Conservation (phyloP, 2,797 vertebrate species). For the Furcifer pardalis region DNA sequence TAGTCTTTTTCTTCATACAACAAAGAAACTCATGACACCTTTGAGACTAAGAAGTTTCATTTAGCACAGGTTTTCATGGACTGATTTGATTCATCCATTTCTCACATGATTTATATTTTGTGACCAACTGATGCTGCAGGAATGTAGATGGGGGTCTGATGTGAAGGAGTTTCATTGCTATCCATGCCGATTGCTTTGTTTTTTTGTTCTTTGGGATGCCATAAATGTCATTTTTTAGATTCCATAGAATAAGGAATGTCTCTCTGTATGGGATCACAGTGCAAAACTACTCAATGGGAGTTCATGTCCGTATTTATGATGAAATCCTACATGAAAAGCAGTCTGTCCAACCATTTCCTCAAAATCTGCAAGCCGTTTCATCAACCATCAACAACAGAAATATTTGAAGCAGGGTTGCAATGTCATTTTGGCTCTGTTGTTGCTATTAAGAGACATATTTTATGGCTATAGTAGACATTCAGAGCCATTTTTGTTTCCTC, state of each 20-base stretch:
- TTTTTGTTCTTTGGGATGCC: background rate
- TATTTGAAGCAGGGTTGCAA: background rate
- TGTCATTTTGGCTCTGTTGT: conserved; percentile 16
- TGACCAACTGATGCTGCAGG: background rate
- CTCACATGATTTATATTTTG: too few species aligned
- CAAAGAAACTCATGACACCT: too few species aligned
- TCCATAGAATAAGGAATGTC: background rate
- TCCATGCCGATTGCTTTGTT: too few species aligned
- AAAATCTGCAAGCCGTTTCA: conserved; percentile 4
- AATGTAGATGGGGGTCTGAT: background rate
- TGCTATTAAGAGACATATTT: conserved; percentile 35
- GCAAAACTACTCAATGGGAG: background rate
- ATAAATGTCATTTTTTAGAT: background rate
- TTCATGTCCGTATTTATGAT: background rate
- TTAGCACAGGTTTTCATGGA: too few species aligned
- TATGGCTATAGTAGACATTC: conserved; percentile 16
- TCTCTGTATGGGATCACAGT: background rate
- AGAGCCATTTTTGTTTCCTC: conserved; percentile 25
- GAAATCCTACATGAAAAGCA: background rate
- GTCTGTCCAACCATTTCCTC: background rate
- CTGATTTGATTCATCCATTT: too few species aligned
- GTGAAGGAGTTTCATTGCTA: background rate
- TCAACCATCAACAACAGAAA: conserved; percentile 7
- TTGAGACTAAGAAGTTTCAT: too few species aligned
- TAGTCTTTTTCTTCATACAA: too few species aligned